These are phyloP conservation scores for Leucania comma DNA, from an alignment of 2,888 invertebrate species.

Conservation along the genomic window DNA sequence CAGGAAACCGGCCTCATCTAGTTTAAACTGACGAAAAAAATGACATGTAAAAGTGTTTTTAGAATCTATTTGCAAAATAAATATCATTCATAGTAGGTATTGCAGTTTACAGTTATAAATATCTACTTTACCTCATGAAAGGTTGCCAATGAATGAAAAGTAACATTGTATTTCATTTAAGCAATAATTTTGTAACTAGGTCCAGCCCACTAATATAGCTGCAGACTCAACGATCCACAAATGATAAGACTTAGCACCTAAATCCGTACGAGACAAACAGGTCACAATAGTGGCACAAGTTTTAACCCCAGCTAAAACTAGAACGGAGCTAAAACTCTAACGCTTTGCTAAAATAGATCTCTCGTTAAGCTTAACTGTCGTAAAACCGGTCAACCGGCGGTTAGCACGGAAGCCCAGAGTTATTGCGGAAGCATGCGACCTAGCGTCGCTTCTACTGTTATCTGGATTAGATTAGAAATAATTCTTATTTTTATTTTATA, in stretches of 20 bases:
- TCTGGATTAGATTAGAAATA: constrained; percentile 28
- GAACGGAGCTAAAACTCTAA: constrained; percentile 37
- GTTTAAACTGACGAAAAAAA: no score
- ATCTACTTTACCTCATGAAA: no score
- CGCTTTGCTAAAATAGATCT: constrained; percentile 50
- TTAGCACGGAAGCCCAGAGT: constrained; percentile 40
- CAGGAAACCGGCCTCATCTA: no score
- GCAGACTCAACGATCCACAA: no score
- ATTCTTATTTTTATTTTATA: constrained; percentile 13
- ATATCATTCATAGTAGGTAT: no score
- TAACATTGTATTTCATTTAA: no score
- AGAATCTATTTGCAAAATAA: no score
- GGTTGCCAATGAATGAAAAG: no score
- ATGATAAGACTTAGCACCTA: background rate
- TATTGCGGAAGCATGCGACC: constrained; percentile 48
- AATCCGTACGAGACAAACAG: constrained; percentile 11
- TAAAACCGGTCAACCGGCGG: constrained; percentile 23
- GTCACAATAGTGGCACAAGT: constrained; percentile 21
- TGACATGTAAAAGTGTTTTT: no score
- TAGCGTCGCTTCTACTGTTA: constrained; percentile 24
- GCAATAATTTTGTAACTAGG: no score
- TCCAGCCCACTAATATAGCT: no score
- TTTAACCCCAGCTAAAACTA: constrained; percentile 19
- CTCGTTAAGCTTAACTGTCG: constrained; percentile 42
- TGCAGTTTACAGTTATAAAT: no score